Evolutionary conservation across 2,888 invertebrate genomes (phyloP).

Genomic region (Ceriagrion tenellum): DNA sequence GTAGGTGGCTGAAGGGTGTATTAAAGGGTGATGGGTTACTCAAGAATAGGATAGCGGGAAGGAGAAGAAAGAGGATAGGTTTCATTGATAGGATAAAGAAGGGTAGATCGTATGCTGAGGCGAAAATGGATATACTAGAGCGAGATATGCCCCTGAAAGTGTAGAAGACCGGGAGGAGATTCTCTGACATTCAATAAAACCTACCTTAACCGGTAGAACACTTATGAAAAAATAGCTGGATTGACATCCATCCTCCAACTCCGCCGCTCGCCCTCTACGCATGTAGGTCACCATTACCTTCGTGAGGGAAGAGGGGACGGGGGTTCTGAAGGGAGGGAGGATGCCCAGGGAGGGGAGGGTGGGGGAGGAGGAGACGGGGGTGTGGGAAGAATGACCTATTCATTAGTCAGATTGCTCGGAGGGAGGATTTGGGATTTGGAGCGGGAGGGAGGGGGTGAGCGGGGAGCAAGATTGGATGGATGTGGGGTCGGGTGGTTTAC

Average conservation of each 20-base stretch:
- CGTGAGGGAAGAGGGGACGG: background rate
- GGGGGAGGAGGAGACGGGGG: background rate
- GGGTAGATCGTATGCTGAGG: too few relatives aligned
- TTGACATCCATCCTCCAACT: background rate
- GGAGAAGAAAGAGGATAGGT: too few relatives aligned
- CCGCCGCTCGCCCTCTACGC: background rate
- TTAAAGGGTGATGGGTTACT: too few relatives aligned
- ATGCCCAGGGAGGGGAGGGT: background rate
- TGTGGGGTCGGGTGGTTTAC: background rate
- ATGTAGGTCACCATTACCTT: background rate
- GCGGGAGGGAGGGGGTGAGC: background rate
- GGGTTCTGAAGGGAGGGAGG: background rate
- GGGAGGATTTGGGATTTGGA: background rate
- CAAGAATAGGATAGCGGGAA: too few relatives aligned
- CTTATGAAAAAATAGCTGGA: background rate
- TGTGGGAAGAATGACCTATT: background rate
- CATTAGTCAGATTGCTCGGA: slow-evolving; percentile 29
- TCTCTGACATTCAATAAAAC: too few relatives aligned
- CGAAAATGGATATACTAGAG: too few relatives aligned
- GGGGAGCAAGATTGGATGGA: background rate
- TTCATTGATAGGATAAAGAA: too few relatives aligned
- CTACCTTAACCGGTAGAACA: too few relatives aligned
- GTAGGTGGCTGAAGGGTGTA: too few relatives aligned
- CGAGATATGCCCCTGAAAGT: too few relatives aligned
- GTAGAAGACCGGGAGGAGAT: too few relatives aligned